phyloP scores from a whole-genome alignment of 2,113 vertebrate species.

The Tautogolabrus adspersus region DNA sequence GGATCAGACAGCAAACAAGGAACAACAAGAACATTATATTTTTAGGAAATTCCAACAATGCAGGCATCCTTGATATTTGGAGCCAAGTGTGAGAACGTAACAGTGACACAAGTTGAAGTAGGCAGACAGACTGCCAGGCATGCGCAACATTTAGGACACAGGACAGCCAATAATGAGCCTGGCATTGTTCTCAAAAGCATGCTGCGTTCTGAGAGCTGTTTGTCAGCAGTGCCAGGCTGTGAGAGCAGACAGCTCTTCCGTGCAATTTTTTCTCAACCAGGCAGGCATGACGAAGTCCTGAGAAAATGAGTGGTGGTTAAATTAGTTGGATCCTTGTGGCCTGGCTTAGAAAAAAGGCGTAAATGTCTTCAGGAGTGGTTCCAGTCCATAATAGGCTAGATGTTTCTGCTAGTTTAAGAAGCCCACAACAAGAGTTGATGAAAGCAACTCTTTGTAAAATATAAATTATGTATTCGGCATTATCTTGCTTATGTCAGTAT shows the following conservation, averaged over 20 bases:
- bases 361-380: neutral
- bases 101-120: slow-evolving; percentile 32
- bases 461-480: neutral
- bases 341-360: neutral
- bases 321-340: slow-evolving; percentile 29
- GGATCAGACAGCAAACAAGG: slow-evolving; percentile 2
- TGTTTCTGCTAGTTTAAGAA: neutral
- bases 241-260: slow-evolving; percentile 27
- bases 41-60: slow-evolving; percentile 23
- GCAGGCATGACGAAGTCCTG: slow-evolving; percentile 28
- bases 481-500: slow-evolving; percentile 23
- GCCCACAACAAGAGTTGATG: slow-evolving; percentile 1
- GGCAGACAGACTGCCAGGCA: slow-evolving; percentile 39
- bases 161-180: slow-evolving; percentile 48
- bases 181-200: slow-evolving; percentile 55
- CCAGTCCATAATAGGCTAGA: neutral
- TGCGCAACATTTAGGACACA: slow-evolving; percentile 43
- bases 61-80: slow-evolving; percentile 35
- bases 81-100: slow-evolving; percentile 39
- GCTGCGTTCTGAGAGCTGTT: slow-evolving; percentile 40
- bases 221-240: slow-evolving; percentile 35
- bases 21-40: slow-evolving; percentile 43
- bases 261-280: slow-evolving; percentile 41
- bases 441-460: neutral
- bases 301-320: slow-evolving; percentile 24